A percentile compares a stretch with the other conserved stretches of the same genome.
phyloP scores from a whole-genome alignment of 2,888 invertebrate genomes.

The Luperina nickerlii region DNA sequence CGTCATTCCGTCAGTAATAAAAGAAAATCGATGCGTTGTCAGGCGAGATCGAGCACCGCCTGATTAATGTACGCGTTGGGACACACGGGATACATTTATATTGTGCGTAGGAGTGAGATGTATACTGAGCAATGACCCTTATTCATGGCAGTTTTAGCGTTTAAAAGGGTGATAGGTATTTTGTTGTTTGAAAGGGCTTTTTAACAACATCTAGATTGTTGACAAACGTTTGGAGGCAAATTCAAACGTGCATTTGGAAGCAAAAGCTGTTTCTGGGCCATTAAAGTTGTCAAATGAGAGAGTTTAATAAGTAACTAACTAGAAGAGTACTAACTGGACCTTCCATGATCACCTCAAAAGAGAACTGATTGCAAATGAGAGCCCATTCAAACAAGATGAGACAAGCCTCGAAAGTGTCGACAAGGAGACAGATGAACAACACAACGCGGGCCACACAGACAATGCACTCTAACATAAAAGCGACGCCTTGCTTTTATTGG shows the following conservation, averaged over 20 bases:
- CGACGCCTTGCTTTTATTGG: slow-evolving; percentile 83
- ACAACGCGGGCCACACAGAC: slow-evolving; percentile 77
- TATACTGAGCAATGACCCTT: slow-evolving; percentile 45
- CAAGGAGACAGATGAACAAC: slow-evolving; percentile 64
- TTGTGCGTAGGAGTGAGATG: slow-evolving; percentile 59
- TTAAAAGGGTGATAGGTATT: slow-evolving; percentile 2
- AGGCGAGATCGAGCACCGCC: slow-evolving; percentile 51
- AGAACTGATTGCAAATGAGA: slow-evolving; percentile 34
- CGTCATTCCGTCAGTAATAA: slow-evolving; percentile 57
- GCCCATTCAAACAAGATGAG: slow-evolving; percentile 48
- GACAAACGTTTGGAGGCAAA: neutral
- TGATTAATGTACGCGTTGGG: slow-evolving; percentile 62
- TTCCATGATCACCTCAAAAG: slow-evolving; percentile 13
- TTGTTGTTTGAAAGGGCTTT: slow-evolving; percentile 1
- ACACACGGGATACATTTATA: slow-evolving; percentile 61
- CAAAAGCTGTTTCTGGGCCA: slow-evolving; percentile 1
- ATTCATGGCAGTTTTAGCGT: slow-evolving; percentile 27
- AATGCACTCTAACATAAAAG: slow-evolving; percentile 83
- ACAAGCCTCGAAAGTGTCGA: slow-evolving; percentile 61
- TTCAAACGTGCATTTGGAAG: neutral
- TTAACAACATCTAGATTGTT: neutral
- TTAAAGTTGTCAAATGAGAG: neutral
- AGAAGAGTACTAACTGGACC: neutral
- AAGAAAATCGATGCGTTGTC: slow-evolving; percentile 63
- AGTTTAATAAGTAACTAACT: neutral